phyloP scores from a whole-genome alignment of 1,140 invertebrate genomes.

The Lucilia cuprina region DNA sequence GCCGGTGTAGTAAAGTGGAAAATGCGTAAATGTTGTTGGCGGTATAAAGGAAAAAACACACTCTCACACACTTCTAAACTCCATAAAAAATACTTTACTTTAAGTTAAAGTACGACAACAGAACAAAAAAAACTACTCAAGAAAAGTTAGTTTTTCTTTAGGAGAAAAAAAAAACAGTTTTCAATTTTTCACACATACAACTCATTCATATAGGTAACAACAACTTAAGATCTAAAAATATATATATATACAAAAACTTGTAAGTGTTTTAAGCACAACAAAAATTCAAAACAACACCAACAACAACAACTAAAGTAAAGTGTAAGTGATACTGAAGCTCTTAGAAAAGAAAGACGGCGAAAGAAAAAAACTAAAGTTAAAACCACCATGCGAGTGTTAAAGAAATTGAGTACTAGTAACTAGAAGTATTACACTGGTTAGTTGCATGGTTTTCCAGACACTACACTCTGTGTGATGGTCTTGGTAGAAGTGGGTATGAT shows the following conservation, averaged over 20 bases:
- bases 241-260: neutral
- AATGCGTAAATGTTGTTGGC: conserved; percentile 10
- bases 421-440: neutral
- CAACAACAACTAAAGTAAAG: neutral
- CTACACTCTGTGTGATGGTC: too few relatives aligned
- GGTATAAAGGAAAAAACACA: neutral
- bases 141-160: neutral
- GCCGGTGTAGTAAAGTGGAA: neutral
- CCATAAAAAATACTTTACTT: neutral
- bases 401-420: neutral
- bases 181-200: neutral
- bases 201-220: neutral
- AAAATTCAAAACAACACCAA: neutral
- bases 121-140: neutral
- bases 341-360: neutral
- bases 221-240: neutral
- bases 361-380: neutral
- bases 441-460: neutral
- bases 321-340: neutral
- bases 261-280: neutral
- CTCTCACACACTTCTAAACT: neutral
- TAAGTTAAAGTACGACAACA: neutral
- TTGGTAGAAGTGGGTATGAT: too few relatives aligned
- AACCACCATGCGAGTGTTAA: conserved; percentile 1
- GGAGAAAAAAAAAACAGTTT: neutral